phyloP scores from a whole-genome alignment of 2,797 vertebrate genomes.

The Thaleichthys pacificus region DNA sequence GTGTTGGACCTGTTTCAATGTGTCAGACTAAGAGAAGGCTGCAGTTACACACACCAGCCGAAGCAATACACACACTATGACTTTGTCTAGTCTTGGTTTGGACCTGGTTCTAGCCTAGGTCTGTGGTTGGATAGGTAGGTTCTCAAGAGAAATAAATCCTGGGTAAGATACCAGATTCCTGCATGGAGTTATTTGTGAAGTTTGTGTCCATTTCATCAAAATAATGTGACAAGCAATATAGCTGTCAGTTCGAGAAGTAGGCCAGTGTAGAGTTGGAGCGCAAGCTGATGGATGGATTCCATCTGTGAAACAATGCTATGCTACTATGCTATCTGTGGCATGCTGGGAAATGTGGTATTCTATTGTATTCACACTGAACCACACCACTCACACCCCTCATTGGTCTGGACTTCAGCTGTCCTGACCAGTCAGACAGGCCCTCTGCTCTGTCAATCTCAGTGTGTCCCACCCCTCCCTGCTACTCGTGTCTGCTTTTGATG shows the following conservation, averaged over 20 bases:
- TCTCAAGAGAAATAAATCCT: background rate
- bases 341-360: conserved; percentile 40
- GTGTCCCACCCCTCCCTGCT: conserved; percentile 19
- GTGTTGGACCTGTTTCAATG: conserved; percentile 25
- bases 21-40: conserved; percentile 13
- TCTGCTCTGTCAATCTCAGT: conserved; percentile 11
- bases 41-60: background rate
- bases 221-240: conserved; percentile 24
- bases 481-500: conserved; percentile 44
- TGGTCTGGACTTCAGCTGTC: conserved; percentile 36
- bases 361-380: conserved; percentile 19
- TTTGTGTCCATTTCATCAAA: conserved; percentile 42
- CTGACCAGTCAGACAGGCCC: conserved; percentile 43
- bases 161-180: background rate
- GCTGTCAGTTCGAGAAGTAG: background rate
- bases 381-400: conserved; percentile 19
- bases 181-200: conserved; percentile 23
- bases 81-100: background rate
- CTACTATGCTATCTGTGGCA: conserved; percentile 8
- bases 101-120: background rate
- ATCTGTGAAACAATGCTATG: background rate
- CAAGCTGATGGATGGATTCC: too few relatives aligned
- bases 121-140: background rate
- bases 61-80: conserved; percentile 13
- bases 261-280: background rate